phyloP scores from a whole-genome alignment of 1,140 invertebrate genomes.

The Plutomurus gul region DNA sequence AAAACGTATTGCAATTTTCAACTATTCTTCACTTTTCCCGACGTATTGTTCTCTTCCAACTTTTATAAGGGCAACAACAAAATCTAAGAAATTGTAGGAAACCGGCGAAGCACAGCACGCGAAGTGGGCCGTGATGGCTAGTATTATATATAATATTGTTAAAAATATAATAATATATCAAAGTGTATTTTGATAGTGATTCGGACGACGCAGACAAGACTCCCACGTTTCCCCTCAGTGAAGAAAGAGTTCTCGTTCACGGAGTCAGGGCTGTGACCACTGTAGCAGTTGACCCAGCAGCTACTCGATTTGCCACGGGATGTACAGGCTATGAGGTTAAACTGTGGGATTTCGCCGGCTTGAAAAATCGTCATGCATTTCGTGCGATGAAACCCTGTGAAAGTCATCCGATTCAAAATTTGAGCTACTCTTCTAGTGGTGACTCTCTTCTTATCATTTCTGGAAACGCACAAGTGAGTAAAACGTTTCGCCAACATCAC shows the following conservation, averaged over 20 bases:
- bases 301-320: conserved; percentile 88
- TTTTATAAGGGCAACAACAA: too few relatives aligned
- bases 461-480: conserved; percentile 66
- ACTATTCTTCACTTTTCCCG: too few relatives aligned
- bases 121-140: neutral
- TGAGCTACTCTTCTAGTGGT: conserved; percentile 92
- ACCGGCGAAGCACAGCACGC: too few relatives aligned
- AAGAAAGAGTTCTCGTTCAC: conserved; percentile 83
- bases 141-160: neutral
- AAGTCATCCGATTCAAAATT: conserved; percentile 84
- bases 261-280: conserved; percentile 85
- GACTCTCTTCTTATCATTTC: conserved; percentile 92
- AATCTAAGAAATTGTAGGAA: too few relatives aligned
- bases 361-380: conserved; percentile 76
- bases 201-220: conserved; percentile 23
- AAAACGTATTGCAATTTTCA: too few relatives aligned
- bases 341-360: conserved; percentile 98
- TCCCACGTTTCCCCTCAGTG: conserved; percentile 65
- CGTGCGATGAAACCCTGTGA: conserved; percentile 91
- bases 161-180: neutral
- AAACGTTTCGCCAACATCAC: neutral
- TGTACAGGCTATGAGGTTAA: conserved; percentile 93
- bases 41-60: too few relatives aligned
- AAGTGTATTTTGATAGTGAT: neutral
- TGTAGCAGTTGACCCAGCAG: conserved; percentile 86